These are phyloP conservation scores for Pomatostomus ruficeps DNA, from an alignment of 2,113 vertebrate genomes.

Conservation along the genomic window DNA sequence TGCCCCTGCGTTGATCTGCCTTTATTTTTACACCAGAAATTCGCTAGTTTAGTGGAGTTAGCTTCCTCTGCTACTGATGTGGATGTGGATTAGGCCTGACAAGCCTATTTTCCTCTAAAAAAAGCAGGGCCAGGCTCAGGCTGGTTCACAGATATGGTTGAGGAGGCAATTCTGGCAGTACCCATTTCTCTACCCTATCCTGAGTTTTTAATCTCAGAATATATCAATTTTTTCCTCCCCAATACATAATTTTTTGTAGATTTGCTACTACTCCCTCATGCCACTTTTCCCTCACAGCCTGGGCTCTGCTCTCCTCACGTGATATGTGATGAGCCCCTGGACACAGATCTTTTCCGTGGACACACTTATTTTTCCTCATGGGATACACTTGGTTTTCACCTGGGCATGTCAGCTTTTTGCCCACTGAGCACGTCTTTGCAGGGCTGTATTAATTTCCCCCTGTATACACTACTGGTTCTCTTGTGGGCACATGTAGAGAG, in stretches of 20 bases:
- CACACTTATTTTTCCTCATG: not conserved
- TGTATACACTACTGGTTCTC: no score
- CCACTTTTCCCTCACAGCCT: not conserved
- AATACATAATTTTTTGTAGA: fast-evolving
- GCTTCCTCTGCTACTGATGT: not conserved
- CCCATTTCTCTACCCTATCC: not conserved
- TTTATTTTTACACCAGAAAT: not conserved
- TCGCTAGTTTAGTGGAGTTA: not conserved
- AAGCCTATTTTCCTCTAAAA: not conserved
- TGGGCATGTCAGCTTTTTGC: not conserved
- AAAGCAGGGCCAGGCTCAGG: not conserved
- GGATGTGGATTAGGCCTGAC: not conserved
- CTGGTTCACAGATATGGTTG: fast-evolving
- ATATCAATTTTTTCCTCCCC: fast-evolving
- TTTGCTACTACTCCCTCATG: fast-evolving
- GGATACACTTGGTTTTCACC: not conserved
- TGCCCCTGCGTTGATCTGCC: not conserved
- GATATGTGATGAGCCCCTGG: fast-evolving
- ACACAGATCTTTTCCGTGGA: fast-evolving
- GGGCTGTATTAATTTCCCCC: not conserved
- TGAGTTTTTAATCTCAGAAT: not conserved
- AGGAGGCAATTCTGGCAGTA: not conserved
- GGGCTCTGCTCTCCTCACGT: not conserved
- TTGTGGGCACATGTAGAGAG: no score
- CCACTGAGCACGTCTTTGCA: not conserved